phyloP scores from a whole-genome alignment of 2,888 invertebrate species.

The Spodoptera exigua region DNA sequence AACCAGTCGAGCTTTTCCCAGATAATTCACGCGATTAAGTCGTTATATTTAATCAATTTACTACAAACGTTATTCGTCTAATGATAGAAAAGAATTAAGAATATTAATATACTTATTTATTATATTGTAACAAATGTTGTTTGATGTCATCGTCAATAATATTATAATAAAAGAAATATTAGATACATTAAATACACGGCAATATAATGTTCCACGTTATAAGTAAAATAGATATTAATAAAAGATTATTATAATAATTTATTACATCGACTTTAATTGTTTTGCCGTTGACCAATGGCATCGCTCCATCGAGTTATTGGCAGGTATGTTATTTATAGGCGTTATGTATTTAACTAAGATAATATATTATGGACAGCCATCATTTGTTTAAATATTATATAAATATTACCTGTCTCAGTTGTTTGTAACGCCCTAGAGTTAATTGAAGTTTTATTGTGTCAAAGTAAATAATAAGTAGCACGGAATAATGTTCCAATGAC shows the following conservation, averaged over 20 bases:
- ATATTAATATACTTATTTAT: too few relatives aligned
- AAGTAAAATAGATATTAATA: not conserved
- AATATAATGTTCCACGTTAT: not conserved
- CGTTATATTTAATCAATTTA: too few relatives aligned
- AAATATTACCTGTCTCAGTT: not conserved
- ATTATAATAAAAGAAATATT: not conserved
- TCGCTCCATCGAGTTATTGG: conserved; percentile 20
- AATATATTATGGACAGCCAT: conserved; percentile 25
- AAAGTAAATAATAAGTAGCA: too few relatives aligned
- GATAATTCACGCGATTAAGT: too few relatives aligned
- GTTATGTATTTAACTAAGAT: conserved; percentile 22
- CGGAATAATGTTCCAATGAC: too few relatives aligned
- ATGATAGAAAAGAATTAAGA: too few relatives aligned
- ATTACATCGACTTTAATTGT: conserved; percentile 42
- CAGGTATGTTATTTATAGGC: conserved; percentile 41
- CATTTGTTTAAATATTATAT: conserved; percentile 23
- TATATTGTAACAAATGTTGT: too few relatives aligned
- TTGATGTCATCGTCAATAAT: too few relatives aligned
- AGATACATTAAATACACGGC: not conserved
- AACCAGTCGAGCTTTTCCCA: too few relatives aligned
- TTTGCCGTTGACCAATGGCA: conserved; percentile 39
- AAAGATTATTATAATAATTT: conserved; percentile 13
- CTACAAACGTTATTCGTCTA: too few relatives aligned
- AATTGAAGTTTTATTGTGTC: too few relatives aligned
- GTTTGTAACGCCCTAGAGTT: too few relatives aligned